Evolutionary conservation across 2,797 vertebrate species (phyloP).

Genomic region (Xiphorhynchus erythropygius): DNA sequence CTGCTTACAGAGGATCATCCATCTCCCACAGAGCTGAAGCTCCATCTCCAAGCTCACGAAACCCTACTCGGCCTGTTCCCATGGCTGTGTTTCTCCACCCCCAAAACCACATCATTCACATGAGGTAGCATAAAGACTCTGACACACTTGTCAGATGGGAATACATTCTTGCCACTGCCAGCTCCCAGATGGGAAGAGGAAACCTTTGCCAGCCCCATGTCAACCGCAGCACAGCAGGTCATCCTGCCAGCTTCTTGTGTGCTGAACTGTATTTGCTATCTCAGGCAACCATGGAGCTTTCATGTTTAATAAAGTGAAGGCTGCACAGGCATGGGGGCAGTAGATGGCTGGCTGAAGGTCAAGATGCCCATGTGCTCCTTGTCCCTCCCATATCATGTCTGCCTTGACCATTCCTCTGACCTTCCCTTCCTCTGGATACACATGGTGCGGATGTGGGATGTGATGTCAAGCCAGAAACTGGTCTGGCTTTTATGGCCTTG

Average conservation of each 20-base stretch:
- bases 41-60: not conserved
- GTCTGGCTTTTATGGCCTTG: not conserved
- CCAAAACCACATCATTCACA: not conserved
- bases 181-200: not conserved
- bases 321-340: not conserved
- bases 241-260: not conserved
- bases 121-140: not conserved
- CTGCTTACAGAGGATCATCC: not conserved
- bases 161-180: accelerated
- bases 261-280: not conserved
- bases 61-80: not conserved
- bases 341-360: not conserved
- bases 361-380: not conserved
- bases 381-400: not conserved
- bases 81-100: not conserved
- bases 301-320: not conserved
- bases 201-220: not conserved
- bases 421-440: not conserved
- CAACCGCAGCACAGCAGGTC: not conserved
- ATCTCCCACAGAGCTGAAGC: not conserved
- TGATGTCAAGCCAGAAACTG: not conserved
- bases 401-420: not conserved
- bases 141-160: accelerated
- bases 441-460: accelerated
- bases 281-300: not conserved